A percentile compares a stretch with the other conserved stretches of the same genome.
Evolutionary conservation across 2,888 invertebrate genomes (phyloP).

Genomic region (Drosophila affinis): DNA sequence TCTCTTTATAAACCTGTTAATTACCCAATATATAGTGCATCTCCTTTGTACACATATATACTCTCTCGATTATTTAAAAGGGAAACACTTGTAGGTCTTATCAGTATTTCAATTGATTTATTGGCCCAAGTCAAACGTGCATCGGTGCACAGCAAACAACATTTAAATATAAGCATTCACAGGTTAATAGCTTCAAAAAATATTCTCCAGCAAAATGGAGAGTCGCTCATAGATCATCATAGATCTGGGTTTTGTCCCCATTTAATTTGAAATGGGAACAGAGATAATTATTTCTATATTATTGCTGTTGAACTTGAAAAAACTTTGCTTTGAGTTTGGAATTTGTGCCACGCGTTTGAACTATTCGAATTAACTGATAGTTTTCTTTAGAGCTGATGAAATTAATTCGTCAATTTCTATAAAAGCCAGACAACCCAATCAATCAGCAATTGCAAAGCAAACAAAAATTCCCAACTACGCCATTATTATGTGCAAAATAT

Average conservation of each 20-base stretch:
- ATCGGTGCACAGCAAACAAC: constrained; percentile 10
- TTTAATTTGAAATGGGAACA: constrained; percentile 25
- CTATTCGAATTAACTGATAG: constrained; percentile 9
- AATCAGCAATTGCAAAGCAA: constrained; percentile 9
- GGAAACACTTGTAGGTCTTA: constrained; percentile 19
- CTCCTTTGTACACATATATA: too few relatives aligned
- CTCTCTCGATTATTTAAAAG: constrained; percentile 18
- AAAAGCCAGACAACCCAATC: constrained; percentile 24
- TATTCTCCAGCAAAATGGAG: not conserved
- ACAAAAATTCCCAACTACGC: not conserved
- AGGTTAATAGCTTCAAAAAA: not conserved
- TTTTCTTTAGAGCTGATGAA: constrained; percentile 33
- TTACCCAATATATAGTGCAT: not conserved
- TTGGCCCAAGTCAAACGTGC: constrained; percentile 45
- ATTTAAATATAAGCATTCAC: constrained; percentile 20
- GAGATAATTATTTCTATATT: constrained; percentile 21
- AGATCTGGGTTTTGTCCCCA: constrained; percentile 8
- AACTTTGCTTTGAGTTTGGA: constrained; percentile 9
- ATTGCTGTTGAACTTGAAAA: constrained; percentile 47
- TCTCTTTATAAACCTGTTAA: constrained; percentile 6
- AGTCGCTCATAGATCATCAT: not conserved
- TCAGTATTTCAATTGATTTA: constrained; percentile 47
- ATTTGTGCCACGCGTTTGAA: constrained; percentile 45
- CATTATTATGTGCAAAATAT: not conserved
- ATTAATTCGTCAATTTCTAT: constrained; percentile 15